Evolutionary conservation across 2,888 invertebrate genomes (phyloP), one percentile per base, ranked within the genome.

Genomic region (Nomada lathburiana): DNA sequence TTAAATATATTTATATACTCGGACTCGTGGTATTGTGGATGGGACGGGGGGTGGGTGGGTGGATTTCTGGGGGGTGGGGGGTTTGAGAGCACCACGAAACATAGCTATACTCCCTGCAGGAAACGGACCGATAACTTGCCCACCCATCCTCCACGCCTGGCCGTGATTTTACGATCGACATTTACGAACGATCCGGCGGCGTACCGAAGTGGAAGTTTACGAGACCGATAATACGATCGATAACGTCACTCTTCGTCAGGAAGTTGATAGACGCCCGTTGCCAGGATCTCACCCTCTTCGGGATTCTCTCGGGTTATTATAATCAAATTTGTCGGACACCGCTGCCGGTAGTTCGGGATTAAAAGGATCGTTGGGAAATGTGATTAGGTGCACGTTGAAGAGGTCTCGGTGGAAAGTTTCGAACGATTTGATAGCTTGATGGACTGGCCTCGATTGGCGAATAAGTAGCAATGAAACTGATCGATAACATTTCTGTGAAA

Each of bases 181-280:
- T 87, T 87, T 85, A 87, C 83, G 83, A 73, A 87, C 87, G 85
- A 81, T 81, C 81, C 59, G 75, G 65, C 79, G 77, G 65, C 79
- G 77, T 75, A 80, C 78, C 85, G 50, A 80, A 76, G 84, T 86
- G 78, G 85, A 86, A 86, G 80, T 88, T 88, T 88, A 88, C 85
- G 88, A 88, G 85, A 74, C 85, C 85, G 85, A 85, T 88, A 85
- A 88, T 88, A 80, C 82, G 86, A 86, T 88, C 88, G 88, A 85
- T 83, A 82, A 83, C 82, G 86, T 85, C 88, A 77, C 85, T 86
- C 86, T 83, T 88, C 82, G 85, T 80, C 85, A 74, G 70, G 70
- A 79, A 80, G 78, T 77, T 80, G 84, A 87, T 87, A 64, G 85
- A 84, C 82, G 81, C 70, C 72, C 55, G 64, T 83, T 71, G 76